Conservation (phyloP, 2,888 invertebrate species). For the Muscina levida region DNA sequence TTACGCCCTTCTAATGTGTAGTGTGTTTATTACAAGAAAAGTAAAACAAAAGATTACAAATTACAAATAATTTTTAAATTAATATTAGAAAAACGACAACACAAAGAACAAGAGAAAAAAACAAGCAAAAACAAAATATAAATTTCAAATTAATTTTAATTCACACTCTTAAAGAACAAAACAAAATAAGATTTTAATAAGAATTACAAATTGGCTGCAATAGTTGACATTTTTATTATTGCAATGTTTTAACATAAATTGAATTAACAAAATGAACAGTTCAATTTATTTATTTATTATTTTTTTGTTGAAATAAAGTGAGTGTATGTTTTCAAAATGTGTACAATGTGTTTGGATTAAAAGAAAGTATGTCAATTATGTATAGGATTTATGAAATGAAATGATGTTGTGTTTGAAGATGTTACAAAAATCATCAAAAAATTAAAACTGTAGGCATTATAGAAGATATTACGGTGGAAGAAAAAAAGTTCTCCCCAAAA, state of each 20-base stretch:
- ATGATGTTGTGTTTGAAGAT: neutral
- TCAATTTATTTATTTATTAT: neutral
- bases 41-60: slow-evolving; percentile 21
- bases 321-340: slow-evolving; percentile 49
- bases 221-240: slow-evolving; percentile 54
- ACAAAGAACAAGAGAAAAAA: slow-evolving; percentile 42
- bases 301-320: slow-evolving; percentile 57
- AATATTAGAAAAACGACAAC: slow-evolving; percentile 41
- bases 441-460: too few relatives aligned
- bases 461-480: too few relatives aligned
- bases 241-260: slow-evolving; percentile 56
- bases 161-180: slow-evolving; percentile 47
- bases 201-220: slow-evolving; percentile 51
- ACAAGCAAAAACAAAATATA: too few relatives aligned
- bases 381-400: neutral
- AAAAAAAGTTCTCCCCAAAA: too few relatives aligned
- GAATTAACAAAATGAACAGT: slow-evolving; percentile 46
- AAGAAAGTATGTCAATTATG: neutral
- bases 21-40: slow-evolving; percentile 52
- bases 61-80: slow-evolving; percentile 49
- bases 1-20: slow-evolving; percentile 59
- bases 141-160: slow-evolving; percentile 57
- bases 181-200: slow-evolving; percentile 41
- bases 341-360: slow-evolving; percentile 27
- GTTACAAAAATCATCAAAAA: too few relatives aligned